These are phyloP conservation scores for Scaeva pyrastri DNA, from an alignment of 2,888 invertebrate species.

Conservation along the genomic window DNA sequence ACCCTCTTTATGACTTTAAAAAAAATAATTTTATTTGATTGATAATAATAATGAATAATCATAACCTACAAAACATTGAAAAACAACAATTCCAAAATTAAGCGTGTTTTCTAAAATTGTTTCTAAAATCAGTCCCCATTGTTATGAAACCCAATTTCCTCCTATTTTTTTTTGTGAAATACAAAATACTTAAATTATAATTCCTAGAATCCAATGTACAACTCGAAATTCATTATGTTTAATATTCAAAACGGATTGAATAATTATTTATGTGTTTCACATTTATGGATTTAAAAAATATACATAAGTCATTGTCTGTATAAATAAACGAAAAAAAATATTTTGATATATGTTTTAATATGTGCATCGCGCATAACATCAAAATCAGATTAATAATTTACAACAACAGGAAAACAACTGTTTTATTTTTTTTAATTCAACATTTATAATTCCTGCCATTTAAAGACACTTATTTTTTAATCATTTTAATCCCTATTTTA, in stretches of 20 bases:
- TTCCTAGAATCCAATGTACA: background rate
- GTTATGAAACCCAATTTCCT: background rate
- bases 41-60: too few species aligned
- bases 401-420: constrained; percentile 5
- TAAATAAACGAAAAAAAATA: constrained; percentile 11
- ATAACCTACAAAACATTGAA: too few species aligned
- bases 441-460: constrained; percentile 16
- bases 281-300: background rate
- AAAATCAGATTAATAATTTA: constrained; percentile 58
- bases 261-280: constrained; percentile 1
- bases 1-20: too few species aligned
- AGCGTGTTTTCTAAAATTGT: too few species aligned
- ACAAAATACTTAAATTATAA: background rate
- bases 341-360: background rate
- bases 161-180: background rate
- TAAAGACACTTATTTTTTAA: constrained; percentile 23
- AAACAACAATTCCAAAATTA: too few species aligned
- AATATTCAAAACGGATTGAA: background rate
- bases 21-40: too few species aligned
- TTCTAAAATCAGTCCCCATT: too few species aligned
- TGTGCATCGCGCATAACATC: constrained; percentile 1
- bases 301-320: background rate
- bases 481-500: constrained; percentile 36
- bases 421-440: background rate
- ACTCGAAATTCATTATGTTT: too few species aligned